Percentiles rank a stretch among this genome's conserved stretches.
phyloP scores from a whole-genome alignment of 2,113 vertebrate genomes.

The Cephalopholis sonnerati region DNA sequence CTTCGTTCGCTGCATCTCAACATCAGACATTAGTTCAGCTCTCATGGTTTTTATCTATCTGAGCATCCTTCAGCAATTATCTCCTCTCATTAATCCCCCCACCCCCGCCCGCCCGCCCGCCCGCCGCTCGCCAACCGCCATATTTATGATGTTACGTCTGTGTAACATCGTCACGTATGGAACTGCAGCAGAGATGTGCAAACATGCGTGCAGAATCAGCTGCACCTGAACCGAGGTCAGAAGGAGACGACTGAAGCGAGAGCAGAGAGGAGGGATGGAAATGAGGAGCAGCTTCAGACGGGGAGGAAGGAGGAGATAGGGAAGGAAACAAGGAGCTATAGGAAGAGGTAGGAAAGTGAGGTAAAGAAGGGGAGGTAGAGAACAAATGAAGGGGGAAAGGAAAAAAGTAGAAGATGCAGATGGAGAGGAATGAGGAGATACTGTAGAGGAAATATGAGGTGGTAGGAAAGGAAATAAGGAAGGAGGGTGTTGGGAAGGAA shows the following conservation, averaged over 20 bases:
- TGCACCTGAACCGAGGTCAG: slow-evolving; percentile 32
- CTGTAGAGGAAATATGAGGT: too few relatives aligned
- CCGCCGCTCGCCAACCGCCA: too few relatives aligned
- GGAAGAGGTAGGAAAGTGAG: too few relatives aligned
- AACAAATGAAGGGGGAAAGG: too few relatives aligned
- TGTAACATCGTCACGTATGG: background rate
- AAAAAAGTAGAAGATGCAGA: too few relatives aligned
- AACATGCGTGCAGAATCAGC: slow-evolving; percentile 21
- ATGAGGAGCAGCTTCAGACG: background rate
- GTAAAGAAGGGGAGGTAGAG: too few relatives aligned
- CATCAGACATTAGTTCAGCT: slow-evolving; percentile 39
- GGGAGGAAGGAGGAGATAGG: background rate
- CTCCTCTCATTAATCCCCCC: slow-evolving; percentile 26
- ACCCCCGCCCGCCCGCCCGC: too few relatives aligned
- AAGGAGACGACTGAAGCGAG: background rate
- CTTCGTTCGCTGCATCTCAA: background rate
- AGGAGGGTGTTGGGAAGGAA: too few relatives aligned
- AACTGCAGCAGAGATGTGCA: background rate
- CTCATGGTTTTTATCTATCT: slow-evolving; percentile 16
- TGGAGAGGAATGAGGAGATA: too few relatives aligned
- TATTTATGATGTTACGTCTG: background rate
- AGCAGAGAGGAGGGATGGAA: too few relatives aligned
- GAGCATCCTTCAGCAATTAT: slow-evolving; percentile 26
- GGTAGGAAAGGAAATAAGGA: too few relatives aligned
- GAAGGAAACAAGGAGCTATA: too few relatives aligned